Percentiles rank a stretch among this genome's conserved stretches.
Conservation (phyloP, 1,140 invertebrate species). For the Oreohelix idahoensis region DNA sequence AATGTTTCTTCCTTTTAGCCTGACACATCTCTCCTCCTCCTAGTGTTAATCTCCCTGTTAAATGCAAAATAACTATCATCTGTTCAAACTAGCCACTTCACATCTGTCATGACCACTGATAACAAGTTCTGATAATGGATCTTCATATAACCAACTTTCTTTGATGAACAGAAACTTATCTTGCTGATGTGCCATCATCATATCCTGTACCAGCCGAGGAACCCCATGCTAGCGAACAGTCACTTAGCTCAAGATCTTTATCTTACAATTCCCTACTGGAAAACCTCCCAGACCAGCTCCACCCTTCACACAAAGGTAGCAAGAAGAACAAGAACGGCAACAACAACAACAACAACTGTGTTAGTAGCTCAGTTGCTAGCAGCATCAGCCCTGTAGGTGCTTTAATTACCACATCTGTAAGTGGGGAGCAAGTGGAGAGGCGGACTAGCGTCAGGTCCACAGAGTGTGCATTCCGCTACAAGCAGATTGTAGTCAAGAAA, state of each 20-base stretch:
- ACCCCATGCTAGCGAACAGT: slow-evolving; percentile 36
- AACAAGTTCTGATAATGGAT: too few relatives aligned
- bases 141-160: neutral
- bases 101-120: too few relatives aligned
- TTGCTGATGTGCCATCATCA: slow-evolving; percentile 56
- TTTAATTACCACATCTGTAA: neutral
- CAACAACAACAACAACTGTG: neutral
- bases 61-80: too few relatives aligned
- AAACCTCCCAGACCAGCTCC: slow-evolving; percentile 60
- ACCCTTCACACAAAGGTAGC: slow-evolving; percentile 48
- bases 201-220: slow-evolving; percentile 47
- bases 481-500: slow-evolving; percentile 72
- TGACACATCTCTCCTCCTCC: too few relatives aligned
- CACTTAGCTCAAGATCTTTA: slow-evolving; percentile 63
- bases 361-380: neutral
- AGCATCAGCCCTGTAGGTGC: neutral
- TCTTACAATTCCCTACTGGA: slow-evolving; percentile 64
- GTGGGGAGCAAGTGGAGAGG: slow-evolving; percentile 57
- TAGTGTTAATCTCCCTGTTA: too few relatives aligned
- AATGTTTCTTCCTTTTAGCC: too few relatives aligned
- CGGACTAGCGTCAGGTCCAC: slow-evolving; percentile 67
- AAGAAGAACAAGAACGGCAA: slow-evolving; percentile 49
- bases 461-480: slow-evolving; percentile 71
- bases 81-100: too few relatives aligned
- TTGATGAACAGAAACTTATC: slow-evolving; percentile 32